These are phyloP conservation scores for Drosophila elegans DNA, from an alignment of 1,140 invertebrate genomes.

Conservation along the genomic window DNA sequence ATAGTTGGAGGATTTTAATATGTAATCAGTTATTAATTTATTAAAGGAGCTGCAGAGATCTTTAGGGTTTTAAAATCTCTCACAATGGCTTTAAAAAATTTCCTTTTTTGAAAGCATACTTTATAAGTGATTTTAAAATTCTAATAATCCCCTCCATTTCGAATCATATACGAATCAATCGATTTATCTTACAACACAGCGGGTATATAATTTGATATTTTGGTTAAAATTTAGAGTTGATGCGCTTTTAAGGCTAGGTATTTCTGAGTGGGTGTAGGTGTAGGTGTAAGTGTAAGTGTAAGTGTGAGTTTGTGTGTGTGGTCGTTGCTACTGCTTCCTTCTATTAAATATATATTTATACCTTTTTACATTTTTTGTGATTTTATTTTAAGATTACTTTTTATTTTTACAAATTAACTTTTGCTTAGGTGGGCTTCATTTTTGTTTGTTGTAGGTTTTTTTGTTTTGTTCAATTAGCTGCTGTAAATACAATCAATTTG, in stretches of 20 bases:
- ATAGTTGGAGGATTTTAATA: neutral
- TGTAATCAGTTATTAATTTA: too few species aligned
- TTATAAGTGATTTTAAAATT: neutral
- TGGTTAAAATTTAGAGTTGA: slow-evolving; percentile 35
- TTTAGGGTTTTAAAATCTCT: too few species aligned
- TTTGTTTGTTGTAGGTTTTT: slow-evolving; percentile 71
- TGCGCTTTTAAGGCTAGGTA: slow-evolving; percentile 52
- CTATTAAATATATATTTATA: slow-evolving; percentile 50
- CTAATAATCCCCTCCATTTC: too few species aligned
- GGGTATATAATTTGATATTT: slow-evolving; percentile 45
- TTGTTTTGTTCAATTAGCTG: slow-evolving; percentile 54
- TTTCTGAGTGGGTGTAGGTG: slow-evolving; percentile 51
- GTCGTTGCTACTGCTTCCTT: slow-evolving; percentile 43
- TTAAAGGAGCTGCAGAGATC: too few species aligned
- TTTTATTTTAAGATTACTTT: slow-evolving; percentile 65
- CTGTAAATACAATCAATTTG: slow-evolving; percentile 66
- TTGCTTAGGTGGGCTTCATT: slow-evolving; percentile 81
- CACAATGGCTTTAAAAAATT: too few species aligned
- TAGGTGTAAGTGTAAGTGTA: slow-evolving; percentile 18
- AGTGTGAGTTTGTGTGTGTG: slow-evolving; percentile 19
- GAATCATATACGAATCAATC: too few species aligned
- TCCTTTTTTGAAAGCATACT: too few species aligned
- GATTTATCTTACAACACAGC: slow-evolving; percentile 8
- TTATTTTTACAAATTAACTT: slow-evolving; percentile 68
- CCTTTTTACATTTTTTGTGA: slow-evolving; percentile 52